Conservation (phyloP, 2,888 invertebrate genomes). For the Hydropsyche betteni region DNA sequence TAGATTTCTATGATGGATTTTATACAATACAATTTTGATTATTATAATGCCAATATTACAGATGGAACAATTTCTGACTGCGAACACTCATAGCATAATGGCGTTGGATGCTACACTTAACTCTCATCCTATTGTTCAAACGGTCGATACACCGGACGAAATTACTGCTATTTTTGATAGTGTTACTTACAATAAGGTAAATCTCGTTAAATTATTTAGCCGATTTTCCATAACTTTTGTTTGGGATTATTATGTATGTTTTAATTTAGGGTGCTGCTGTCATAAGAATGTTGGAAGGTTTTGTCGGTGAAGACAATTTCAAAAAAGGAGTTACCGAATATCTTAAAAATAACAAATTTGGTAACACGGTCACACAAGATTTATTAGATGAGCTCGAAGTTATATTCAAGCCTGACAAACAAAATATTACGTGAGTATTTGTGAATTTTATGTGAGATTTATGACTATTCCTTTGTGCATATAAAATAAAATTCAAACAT, state of each 20-base stretch:
- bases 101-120: constrained; percentile 79
- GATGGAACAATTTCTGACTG: constrained; percentile 80
- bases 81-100: constrained; percentile 78
- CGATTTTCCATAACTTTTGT: no score
- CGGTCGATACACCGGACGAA: constrained; percentile 85
- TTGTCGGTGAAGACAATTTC: constrained; percentile 78
- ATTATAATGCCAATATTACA: constrained; percentile 56
- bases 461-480: no score
- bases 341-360: constrained; percentile 72
- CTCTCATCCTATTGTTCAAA: constrained; percentile 90
- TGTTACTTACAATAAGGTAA: constrained; percentile 90
- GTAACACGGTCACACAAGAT: constrained; percentile 83
- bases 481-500: no score
- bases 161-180: constrained; percentile 91
- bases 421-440: constrained; percentile 63
- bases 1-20: neutral
- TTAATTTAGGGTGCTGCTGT: constrained; percentile 81
- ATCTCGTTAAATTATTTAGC: neutral
- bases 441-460: neutral
- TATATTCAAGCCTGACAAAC: constrained; percentile 60
- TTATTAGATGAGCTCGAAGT: constrained; percentile 74
- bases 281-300: constrained; percentile 87
- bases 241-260: neutral
- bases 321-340: constrained; percentile 78
- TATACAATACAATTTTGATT: neutral